These are phyloP conservation scores for Eupelmus urozonus DNA, from an alignment of 2,888 invertebrate species.

Conservation along the genomic window DNA sequence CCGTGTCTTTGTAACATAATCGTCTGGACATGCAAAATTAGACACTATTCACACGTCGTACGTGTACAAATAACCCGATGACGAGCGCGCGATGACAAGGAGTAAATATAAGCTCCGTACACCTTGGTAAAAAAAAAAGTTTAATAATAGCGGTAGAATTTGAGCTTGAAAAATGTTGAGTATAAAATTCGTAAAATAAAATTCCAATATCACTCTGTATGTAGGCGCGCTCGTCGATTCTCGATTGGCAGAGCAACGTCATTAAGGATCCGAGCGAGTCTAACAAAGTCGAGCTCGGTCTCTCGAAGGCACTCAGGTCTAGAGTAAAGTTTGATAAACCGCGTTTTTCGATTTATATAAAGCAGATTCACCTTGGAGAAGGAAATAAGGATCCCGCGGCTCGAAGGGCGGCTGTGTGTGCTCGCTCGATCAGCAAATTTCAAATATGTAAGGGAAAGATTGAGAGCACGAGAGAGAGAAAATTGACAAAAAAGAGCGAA, in stretches of 20 bases:
- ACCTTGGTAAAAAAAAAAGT: too few relatives aligned
- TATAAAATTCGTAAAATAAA: too few relatives aligned
- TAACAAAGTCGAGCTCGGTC: slow-evolving; percentile 2
- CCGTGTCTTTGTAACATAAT: too few relatives aligned
- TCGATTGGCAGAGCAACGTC: background rate
- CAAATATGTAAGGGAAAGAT: background rate
- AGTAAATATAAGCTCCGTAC: too few relatives aligned
- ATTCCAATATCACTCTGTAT: too few relatives aligned
- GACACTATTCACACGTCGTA: too few relatives aligned
- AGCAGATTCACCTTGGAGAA: background rate
- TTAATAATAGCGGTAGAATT: too few relatives aligned
- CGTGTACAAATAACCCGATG: too few relatives aligned
- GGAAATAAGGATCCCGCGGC: background rate
- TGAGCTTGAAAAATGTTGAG: too few relatives aligned
- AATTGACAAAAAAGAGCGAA: slow-evolving; percentile 10
- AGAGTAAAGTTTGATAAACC: slow-evolving; percentile 24
- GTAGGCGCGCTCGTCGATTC: background rate
- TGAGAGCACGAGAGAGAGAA: background rate
- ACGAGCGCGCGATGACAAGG: too few relatives aligned
- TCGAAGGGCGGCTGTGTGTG: background rate
- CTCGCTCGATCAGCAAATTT: slow-evolving; percentile 20
- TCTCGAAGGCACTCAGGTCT: background rate
- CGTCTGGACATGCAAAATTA: too few relatives aligned
- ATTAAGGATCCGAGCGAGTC: too few relatives aligned
- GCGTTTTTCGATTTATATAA: slow-evolving; percentile 27